Evolutionary conservation across 2,113 vertebrate species (phyloP).

Genomic region (Suncus etruscus): DNA sequence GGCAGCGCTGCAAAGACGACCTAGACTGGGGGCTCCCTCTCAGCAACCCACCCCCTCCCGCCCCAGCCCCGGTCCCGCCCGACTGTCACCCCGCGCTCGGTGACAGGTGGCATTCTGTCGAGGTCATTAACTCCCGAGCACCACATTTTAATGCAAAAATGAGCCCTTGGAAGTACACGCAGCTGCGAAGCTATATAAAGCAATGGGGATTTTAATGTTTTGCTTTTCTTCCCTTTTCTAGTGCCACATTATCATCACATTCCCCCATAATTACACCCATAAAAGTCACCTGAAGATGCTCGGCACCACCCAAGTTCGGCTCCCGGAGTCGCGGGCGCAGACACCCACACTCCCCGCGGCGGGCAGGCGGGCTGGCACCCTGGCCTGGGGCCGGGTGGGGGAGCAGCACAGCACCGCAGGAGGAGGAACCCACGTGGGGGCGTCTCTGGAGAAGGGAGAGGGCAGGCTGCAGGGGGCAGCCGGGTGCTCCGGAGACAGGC

Average conservation of each 20-base stretch:
- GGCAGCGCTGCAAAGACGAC: too few species aligned
- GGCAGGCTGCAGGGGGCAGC: too few species aligned
- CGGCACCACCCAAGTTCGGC: constrained; percentile 49
- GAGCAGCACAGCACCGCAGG: too few species aligned
- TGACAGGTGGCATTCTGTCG: constrained; percentile 70
- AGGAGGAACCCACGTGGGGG: too few species aligned
- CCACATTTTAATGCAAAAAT: constrained; percentile 50
- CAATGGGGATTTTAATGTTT: constrained; percentile 70
- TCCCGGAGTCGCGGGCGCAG: too few species aligned
- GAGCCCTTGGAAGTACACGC: constrained; percentile 20
- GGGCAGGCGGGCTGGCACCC: too few species aligned
- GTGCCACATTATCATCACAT: constrained; percentile 71
- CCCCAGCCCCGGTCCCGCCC: too few species aligned
- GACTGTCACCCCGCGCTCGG: background rate
- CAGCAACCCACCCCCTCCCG: too few species aligned
- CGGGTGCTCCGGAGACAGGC: too few species aligned
- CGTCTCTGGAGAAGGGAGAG: too few species aligned
- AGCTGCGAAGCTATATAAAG: constrained; percentile 71
- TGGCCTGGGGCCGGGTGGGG: too few species aligned
- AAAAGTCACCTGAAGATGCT: constrained; percentile 79
- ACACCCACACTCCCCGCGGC: too few species aligned
- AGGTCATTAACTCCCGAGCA: constrained; percentile 73
- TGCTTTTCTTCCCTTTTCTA: constrained; percentile 68
- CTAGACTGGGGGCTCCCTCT: accelerated
- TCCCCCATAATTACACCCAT: constrained; percentile 69